Conservation (phyloP, 2,888 invertebrate genomes). For the Orchesellides sinensis region DNA sequence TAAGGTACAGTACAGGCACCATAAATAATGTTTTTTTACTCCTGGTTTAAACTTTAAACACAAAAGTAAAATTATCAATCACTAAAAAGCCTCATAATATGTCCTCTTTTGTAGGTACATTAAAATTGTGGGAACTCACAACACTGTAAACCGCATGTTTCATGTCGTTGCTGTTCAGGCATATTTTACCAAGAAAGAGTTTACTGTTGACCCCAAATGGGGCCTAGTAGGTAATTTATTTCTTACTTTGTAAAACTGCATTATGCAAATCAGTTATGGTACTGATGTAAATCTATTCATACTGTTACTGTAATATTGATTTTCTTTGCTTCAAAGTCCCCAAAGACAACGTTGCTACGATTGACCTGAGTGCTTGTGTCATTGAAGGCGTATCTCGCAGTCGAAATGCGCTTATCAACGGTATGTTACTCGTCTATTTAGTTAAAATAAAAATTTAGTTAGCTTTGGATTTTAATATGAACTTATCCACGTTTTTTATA, state of each 20-base stretch:
- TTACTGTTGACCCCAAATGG: slow-evolving; percentile 84
- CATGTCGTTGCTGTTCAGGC: slow-evolving; percentile 96
- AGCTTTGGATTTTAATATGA: background rate
- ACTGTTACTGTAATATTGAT: background rate
- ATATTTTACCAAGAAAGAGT: slow-evolving; percentile 84
- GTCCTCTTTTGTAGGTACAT: slow-evolving; percentile 76
- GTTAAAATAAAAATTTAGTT: background rate
- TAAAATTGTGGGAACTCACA: slow-evolving; percentile 86
- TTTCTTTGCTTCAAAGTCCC: slow-evolving; percentile 82
- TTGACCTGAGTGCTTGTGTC: slow-evolving; percentile 92
- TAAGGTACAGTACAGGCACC: slow-evolving; percentile 77
- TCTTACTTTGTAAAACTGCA: background rate
- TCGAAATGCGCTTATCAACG: slow-evolving; percentile 96
- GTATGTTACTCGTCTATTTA: slow-evolving; percentile 19
- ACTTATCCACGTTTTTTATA: slow-evolving; percentile 42
- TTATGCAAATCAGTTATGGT: background rate
- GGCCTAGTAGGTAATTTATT: slow-evolving; percentile 80
- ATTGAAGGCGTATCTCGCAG: slow-evolving; percentile 96
- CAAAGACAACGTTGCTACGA: slow-evolving; percentile 93
- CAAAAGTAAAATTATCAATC: too few species aligned
- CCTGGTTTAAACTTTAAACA: too few species aligned
- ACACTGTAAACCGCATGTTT: slow-evolving; percentile 96
- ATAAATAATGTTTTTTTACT: background rate
- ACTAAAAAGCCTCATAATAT: slow-evolving; percentile 4
- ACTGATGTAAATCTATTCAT: too few species aligned